Evolutionary conservation across 1,140 invertebrate genomes (phyloP).

Genomic region (Trichomalopsis sarcophagae): DNA sequence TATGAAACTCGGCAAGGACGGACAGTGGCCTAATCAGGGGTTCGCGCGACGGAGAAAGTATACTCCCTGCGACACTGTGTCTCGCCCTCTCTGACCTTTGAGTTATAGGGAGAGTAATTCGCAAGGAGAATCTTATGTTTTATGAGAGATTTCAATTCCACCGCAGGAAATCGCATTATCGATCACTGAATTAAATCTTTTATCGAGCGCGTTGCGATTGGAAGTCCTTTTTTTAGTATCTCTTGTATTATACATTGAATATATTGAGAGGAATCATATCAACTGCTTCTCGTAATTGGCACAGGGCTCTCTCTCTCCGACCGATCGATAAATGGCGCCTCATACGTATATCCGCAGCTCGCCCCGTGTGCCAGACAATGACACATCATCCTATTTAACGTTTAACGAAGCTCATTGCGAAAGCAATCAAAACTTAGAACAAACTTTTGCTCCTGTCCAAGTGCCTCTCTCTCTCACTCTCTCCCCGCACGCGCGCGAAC

Average conservation of each 20-base stretch:
- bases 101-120: no score
- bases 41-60: background rate
- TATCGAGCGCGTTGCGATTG: no score
- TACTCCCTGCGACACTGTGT: no score
- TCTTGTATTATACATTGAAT: no score
- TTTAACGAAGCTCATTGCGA: conserved; percentile 73
- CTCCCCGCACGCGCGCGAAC: background rate
- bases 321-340: conserved; percentile 23
- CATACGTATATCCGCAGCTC: background rate
- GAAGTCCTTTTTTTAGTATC: no score
- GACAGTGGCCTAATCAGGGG: conserved; percentile 6
- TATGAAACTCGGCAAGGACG: background rate
- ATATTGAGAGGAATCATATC: background rate
- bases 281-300: conserved; percentile 17
- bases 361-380: conserved; percentile 56
- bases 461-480: background rate
- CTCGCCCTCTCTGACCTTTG: no score
- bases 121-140: no score
- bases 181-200: no score
- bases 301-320: background rate
- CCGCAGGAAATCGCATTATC: no score
- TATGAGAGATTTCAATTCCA: no score
- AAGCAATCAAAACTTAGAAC: conserved; percentile 73
- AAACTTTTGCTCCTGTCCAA: conserved; percentile 54
- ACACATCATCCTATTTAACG: conserved; percentile 70